Base-by-base conservation (phyloP, 2,113 vertebrate genomes). In the Pterophyllum scalare region DNA sequence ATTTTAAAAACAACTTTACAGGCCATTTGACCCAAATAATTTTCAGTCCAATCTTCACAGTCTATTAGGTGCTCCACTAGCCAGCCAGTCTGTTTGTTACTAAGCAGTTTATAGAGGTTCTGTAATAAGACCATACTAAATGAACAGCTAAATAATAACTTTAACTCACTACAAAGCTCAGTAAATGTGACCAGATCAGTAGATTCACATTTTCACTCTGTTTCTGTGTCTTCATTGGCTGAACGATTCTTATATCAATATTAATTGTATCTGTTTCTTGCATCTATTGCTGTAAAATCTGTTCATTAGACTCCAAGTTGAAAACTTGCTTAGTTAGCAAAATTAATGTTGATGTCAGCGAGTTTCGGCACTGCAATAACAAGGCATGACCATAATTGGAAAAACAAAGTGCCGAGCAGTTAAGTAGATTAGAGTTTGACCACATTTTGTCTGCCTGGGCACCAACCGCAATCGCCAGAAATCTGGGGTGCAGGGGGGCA, bases 371-470 rank as follows among this genome's bases (percentile, higher is more conserved):
- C 43, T 58, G 26, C 61, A 61, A 85, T 24, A 90, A 89, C 86
- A 89, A 79, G 77, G 33, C 80, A 8, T 5, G 10, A 28, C 49
- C 67, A 82, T 88, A 92, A 90, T 85, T 85, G 77, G 77, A 87
- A 92, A 94, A 93, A 92, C 90, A 91, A 91, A 90, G 89, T 86
- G 82, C 78, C 92, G 67, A 92, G 84, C 74, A 91, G 91, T 82
- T 95, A 94, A 95, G 93, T 64, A 89, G 94, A 93, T 95, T 95
- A 95, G 78, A 82, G 81, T 57, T 79, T 56, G 90, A 88, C 79
- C 88, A 93, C 86, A 84, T 90, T 91, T 87, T 88, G 92, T 92
- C 93, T 90, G 89, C 88, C 78, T 31, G 77, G 81, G 83, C 85
- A 57, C 86, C 24, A 11, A 40, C 62, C 57, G 14, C 80, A n/a